Evolutionary conservation across 2,888 invertebrate species (phyloP), one percentile per base, ranked within the genome.

Genomic region (Gerris lacustris): DNA sequence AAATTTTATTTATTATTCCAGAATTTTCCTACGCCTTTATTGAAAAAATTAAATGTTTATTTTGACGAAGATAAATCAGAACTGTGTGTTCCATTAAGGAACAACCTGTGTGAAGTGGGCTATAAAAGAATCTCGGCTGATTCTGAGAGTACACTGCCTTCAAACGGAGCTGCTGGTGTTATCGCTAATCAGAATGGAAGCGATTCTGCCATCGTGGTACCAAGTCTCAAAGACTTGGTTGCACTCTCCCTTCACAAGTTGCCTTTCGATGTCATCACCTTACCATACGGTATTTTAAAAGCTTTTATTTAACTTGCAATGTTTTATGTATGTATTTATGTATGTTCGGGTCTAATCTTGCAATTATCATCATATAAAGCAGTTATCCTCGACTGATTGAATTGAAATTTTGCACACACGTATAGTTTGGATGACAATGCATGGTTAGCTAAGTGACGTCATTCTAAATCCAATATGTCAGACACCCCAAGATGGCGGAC

Each of bases 241-340:
- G 82, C 83, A 7, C 77, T 88, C 67, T 76, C 81, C 17, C 78
- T 80, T 63, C 76, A 79, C 64, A 82, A 80, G 78, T 78, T 81
- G 72, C 80, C 80, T 82, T 85, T 84, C 74, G 84, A 85, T 68
- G 80, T 90, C 6, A 82, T 91, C 72, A 92, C 91, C 82, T 81
- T 91, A 72, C 91, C 89, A 0, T 84, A 87, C 77, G 84, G 86
- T 78, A 74, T 73, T 71, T 73, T n/a, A 9, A 67, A 6, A 64
- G 44, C n/a, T 67, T n/a, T 9, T 67, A 45, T 66, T 66, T n/a
- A n/a, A n/a, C n/a, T n/a, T n/a, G n/a, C n/a, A n/a, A n/a, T n/a
- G n/a, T n/a, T n/a, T n/a, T n/a, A n/a, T n/a, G n/a, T n/a, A n/a
- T n/a, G n/a, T n/a, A n/a, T n/a, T n/a, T n/a, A n/a, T n/a, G n/a